Conservation (phyloP, 37 sponge, comb jelly and placozoan genomes). For the Petrosia ficiformis region DNA sequence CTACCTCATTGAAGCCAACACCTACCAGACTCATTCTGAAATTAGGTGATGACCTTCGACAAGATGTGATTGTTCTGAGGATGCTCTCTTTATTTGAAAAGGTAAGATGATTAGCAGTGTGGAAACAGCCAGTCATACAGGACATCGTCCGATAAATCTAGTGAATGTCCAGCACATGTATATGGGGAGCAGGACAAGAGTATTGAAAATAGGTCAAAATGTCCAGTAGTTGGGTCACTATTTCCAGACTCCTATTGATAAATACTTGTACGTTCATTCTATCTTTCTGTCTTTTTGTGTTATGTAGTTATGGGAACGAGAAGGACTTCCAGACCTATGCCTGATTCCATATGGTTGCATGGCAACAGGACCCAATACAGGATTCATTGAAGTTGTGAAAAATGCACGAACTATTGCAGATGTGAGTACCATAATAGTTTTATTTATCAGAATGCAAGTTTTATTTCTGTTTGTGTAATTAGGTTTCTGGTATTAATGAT, state of each 20-base stretch:
- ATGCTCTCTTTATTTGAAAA: constrained; percentile 62
- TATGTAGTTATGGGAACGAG: constrained; percentile 63
- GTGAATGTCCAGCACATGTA: no score
- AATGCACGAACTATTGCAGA: constrained; percentile 72
- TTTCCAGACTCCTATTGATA: background rate
- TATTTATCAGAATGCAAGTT: background rate
- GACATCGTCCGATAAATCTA: no score
- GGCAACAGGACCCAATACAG: constrained; percentile 79
- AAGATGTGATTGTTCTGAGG: constrained; percentile 63
- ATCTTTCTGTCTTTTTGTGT: background rate
- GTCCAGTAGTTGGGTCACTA: no score
- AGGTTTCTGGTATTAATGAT: constrained; percentile 66
- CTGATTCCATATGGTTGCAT: constrained; percentile 93
- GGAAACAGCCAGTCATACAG: no score
- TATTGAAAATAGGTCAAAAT: no score
- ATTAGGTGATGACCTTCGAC: constrained; percentile 63
- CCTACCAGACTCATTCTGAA: constrained; percentile 55
- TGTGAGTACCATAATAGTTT: constrained; percentile 4
- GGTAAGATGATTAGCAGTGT: no score
- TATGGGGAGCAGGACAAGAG: no score
- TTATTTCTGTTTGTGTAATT: constrained; percentile 1
- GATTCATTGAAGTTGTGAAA: constrained; percentile 89
- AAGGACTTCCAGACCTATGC: constrained; percentile 67
- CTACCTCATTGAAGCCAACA: constrained; percentile 7
- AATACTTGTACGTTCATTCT: background rate